Conservation (phyloP, 2,113 vertebrate genomes). For the Saccopteryx bilineata region DNA sequence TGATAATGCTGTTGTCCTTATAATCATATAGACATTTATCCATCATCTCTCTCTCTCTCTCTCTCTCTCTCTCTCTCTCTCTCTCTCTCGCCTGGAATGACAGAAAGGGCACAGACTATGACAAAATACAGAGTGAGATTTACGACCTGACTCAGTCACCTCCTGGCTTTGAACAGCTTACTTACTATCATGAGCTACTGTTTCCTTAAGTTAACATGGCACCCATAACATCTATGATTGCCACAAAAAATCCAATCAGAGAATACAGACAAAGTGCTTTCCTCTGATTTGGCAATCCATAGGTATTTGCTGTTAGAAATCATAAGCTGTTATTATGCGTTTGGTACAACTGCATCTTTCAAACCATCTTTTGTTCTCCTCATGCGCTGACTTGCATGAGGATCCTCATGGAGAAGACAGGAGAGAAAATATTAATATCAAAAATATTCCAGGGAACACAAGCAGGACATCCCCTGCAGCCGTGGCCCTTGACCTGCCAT, state of each 20-base stretch:
- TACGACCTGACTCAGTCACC: neutral
- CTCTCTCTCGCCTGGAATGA: neutral
- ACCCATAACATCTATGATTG: neutral
- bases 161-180: neutral
- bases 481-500: neutral
- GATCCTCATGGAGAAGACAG: neutral
- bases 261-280: neutral
- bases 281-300: neutral
- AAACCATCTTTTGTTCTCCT: neutral
- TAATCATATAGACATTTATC: neutral
- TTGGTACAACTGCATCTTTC: slow-evolving; percentile 1
- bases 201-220: neutral
- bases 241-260: slow-evolving; percentile 4
- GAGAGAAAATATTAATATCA: slow-evolving; percentile 33
- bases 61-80: neutral
- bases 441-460: slow-evolving; percentile 50
- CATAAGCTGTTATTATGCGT: neutral
- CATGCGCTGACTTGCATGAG: neutral
- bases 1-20: neutral
- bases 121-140: neutral
- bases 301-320: neutral
- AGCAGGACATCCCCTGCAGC: neutral
- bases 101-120: neutral
- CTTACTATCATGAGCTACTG: neutral
- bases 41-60: neutral